Percentiles rank a stretch among this genome's conserved stretches.
phyloP scores from a whole-genome alignment of 2,113 vertebrate species.

The Trichechus manatus region DNA sequence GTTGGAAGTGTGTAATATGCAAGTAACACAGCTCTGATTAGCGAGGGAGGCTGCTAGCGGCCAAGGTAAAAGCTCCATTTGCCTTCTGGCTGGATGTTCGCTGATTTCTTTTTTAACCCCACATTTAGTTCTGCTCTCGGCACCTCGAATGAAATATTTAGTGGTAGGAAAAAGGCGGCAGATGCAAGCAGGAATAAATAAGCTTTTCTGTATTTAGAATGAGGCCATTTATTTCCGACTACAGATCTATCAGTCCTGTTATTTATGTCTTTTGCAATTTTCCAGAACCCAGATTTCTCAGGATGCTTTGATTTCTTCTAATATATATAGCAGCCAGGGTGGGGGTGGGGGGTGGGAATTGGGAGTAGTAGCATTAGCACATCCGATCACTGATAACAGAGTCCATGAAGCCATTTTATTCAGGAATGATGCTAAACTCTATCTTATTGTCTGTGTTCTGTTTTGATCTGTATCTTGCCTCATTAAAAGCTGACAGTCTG shows the following conservation, averaged over 20 bases:
- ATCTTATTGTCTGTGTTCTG: neutral
- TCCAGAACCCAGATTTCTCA: constrained; percentile 34
- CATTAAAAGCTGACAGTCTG: neutral
- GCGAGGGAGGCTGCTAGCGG: neutral
- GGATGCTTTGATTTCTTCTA: constrained; percentile 41
- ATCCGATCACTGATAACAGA: fast-evolving
- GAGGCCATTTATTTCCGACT: constrained; percentile 74
- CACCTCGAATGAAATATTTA: constrained; percentile 70
- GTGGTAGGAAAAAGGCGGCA: constrained; percentile 70
- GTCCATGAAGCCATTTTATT: fast-evolving
- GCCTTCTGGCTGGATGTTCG: neutral
- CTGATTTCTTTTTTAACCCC: constrained; percentile 13
- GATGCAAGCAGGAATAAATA: constrained; percentile 63
- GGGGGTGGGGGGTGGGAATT: neutral
- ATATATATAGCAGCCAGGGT: neutral
- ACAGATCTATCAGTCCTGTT: constrained; percentile 66
- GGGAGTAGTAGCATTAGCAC: too few relatives aligned
- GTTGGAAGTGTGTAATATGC: constrained; percentile 20
- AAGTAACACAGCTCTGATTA: constrained; percentile 65
- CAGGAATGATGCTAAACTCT: fast-evolving
- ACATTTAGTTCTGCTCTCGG: constrained; percentile 75
- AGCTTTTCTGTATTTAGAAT: constrained; percentile 71
- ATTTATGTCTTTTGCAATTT: constrained; percentile 56
- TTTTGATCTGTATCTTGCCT: neutral
- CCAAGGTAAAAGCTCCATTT: constrained; percentile 47